These are phyloP conservation scores for Macrochelys suwanniensis DNA, from an alignment of 2,797 vertebrate species.

Conservation along the genomic window DNA sequence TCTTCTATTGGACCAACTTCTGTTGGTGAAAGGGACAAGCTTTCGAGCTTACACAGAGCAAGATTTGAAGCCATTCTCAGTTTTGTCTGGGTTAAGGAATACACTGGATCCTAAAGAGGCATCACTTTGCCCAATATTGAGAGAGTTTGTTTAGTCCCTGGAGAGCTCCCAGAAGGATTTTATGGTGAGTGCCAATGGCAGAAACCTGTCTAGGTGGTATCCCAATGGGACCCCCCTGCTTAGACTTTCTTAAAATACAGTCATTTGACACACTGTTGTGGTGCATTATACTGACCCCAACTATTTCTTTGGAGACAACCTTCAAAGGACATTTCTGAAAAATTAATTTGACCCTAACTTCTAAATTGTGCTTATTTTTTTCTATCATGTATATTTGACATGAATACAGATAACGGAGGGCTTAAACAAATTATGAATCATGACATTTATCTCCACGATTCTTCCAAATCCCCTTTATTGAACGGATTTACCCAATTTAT, in stretches of 20 bases:
- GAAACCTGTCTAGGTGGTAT: neutral
- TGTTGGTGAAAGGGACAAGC: neutral
- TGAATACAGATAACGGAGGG: constrained; percentile 43
- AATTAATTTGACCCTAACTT: constrained; percentile 56
- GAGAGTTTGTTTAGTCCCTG: neutral
- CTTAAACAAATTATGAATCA: constrained; percentile 61
- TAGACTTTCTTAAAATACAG: constrained; percentile 3
- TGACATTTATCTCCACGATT: constrained; percentile 69
- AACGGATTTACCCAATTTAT: constrained; percentile 61
- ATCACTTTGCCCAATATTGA: neutral
- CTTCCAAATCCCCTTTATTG: constrained; percentile 69
- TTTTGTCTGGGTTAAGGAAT: neutral
- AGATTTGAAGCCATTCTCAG: neutral
- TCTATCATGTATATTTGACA: constrained; percentile 37
- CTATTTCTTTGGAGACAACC: constrained; percentile 36
- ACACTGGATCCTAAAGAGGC: neutral
- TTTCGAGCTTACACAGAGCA: neutral
- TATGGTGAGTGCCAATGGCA: neutral
- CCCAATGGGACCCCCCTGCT: neutral
- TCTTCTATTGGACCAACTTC: neutral
- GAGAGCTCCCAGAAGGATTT: neutral
- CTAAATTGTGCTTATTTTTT: constrained; percentile 66
- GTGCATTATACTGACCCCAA: neutral
- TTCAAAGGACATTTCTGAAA: constrained; percentile 56
- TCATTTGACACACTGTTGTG: neutral